A percentile compares a stretch with the other conserved stretches of the same genome.
phyloP scores from a whole-genome alignment of 2,888 invertebrate species.

The Mesorhabditis belari region DNA sequence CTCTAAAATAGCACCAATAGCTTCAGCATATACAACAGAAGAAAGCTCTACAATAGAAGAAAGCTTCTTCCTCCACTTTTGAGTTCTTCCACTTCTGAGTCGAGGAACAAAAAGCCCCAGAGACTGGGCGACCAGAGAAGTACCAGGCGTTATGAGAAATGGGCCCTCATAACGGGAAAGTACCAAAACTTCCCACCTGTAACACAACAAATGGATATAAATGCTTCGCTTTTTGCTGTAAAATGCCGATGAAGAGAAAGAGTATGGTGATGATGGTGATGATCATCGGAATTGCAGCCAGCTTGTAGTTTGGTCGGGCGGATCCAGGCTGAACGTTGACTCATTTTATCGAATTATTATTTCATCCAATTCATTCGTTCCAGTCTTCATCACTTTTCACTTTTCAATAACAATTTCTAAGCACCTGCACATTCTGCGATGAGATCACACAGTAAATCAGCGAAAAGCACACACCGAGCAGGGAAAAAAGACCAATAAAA shows the following conservation, averaged over 20 bases:
- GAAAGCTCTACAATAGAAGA: no score
- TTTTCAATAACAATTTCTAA: no score
- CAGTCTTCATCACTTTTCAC: no score
- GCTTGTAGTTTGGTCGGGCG: constrained; percentile 21
- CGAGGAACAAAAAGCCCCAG: no score
- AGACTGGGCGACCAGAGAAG: no score
- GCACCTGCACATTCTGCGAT: constrained; percentile 20
- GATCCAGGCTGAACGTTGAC: no score
- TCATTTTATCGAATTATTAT: no score
- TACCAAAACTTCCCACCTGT: constrained; percentile 17
- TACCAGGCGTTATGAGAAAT: not conserved
- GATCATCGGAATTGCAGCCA: constrained; percentile 26
- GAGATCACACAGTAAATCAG: constrained; percentile 27
- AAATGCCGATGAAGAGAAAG: constrained; percentile 35
- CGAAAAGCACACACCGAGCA: constrained; percentile 20
- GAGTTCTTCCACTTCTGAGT: no score
- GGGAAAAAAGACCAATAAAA: constrained; percentile 27
- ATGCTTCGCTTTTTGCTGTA: constrained; percentile 28
- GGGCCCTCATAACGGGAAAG: not conserved
- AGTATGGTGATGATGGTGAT: constrained; percentile 30
- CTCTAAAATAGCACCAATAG: no score
- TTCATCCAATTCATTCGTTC: no score
- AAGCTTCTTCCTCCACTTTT: no score
- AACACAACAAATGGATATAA: constrained; percentile 31
- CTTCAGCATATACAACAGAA: no score